These are phyloP conservation scores for Marcusenius ussheri DNA, from an alignment of 2,113 vertebrate genomes.

Conservation along the genomic window DNA sequence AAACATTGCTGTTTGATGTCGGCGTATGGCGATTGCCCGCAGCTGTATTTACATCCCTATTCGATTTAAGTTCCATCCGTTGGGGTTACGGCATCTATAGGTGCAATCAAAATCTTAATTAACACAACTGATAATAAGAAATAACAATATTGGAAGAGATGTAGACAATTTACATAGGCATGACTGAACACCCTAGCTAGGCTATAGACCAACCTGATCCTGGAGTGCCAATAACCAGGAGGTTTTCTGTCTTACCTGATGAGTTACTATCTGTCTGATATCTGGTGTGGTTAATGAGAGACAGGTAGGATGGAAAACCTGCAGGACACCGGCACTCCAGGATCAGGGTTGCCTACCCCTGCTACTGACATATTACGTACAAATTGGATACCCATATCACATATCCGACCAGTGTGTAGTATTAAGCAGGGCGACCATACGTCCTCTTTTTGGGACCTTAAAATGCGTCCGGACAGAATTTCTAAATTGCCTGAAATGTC, in stretches of 20 bases:
- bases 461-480: neutral
- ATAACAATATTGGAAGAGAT: neutral
- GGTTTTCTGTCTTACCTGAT: neutral
- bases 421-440: neutral
- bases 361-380: neutral
- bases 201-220: neutral
- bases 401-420: neutral
- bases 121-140: neutral
- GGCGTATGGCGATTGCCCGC: neutral
- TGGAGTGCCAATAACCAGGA: neutral
- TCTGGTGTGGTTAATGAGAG: neutral
- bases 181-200: neutral
- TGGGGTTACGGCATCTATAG: neutral
- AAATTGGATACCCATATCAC: neutral
- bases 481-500: neutral
- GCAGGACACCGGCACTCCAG: neutral
- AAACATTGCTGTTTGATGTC: neutral
- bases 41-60: neutral
- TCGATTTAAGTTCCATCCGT: neutral
- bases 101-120: neutral
- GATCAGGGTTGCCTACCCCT: neutral
- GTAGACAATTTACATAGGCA: neutral
- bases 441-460: neutral
- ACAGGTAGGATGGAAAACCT: neutral
- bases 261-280: neutral